phyloP scores from a whole-genome alignment of 2,113 vertebrate species.

The Ivindomyrus marchei region DNA sequence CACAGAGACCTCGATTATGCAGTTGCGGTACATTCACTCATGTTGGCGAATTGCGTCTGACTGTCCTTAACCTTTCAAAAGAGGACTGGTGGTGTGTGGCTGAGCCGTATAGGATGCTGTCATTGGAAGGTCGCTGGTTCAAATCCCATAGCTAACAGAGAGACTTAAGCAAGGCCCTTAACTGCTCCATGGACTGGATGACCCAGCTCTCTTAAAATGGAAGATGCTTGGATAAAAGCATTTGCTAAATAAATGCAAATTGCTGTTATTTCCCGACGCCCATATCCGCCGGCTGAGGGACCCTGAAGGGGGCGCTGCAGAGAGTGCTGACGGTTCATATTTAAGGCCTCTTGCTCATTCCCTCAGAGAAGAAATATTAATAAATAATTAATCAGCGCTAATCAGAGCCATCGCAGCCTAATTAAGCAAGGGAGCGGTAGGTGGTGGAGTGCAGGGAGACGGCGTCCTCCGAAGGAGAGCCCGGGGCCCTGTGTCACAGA shows the following conservation, averaged over 20 bases:
- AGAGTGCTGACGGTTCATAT: background rate
- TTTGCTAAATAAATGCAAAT: background rate
- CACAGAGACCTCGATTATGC: background rate
- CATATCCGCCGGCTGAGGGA: background rate
- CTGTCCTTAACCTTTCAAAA: background rate
- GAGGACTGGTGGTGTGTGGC: background rate
- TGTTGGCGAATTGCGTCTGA: background rate
- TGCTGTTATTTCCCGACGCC: background rate
- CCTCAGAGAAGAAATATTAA: background rate
- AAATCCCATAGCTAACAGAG: background rate
- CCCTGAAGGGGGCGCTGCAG: background rate
- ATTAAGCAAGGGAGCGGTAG: background rate
- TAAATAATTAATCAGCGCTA: background rate
- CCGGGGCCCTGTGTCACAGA: background rate
- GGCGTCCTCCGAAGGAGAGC: background rate
- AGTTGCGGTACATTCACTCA: background rate
- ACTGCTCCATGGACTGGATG: background rate
- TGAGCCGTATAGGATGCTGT: background rate
- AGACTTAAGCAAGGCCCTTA: background rate
- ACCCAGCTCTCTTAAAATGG: background rate
- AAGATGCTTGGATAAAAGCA: background rate
- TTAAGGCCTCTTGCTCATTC: background rate
- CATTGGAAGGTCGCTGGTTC: background rate
- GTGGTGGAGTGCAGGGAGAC: background rate
- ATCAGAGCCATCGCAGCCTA: background rate